Evolutionary conservation across 1,140 invertebrate species (phyloP).

Genomic region (Prorops nasuta): DNA sequence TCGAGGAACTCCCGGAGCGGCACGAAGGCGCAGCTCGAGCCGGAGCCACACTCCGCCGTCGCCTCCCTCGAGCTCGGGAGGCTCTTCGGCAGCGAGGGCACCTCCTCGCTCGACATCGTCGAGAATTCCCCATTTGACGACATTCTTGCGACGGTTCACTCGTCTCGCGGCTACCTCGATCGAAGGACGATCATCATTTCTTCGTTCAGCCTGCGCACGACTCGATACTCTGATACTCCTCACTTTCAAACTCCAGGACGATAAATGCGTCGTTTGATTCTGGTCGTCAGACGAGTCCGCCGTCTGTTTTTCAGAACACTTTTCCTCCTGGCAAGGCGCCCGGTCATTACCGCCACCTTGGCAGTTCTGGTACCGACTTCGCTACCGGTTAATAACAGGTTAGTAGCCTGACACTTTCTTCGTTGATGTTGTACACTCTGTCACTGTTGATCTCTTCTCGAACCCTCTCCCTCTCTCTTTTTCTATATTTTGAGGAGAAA

Average conservation of each 20-base stretch:
- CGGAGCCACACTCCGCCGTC: constrained; percentile 49
- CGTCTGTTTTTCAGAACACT: constrained; percentile 10
- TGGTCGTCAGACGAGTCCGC: not conserved
- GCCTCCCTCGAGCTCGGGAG: constrained; percentile 51
- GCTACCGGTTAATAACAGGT: constrained; percentile 27
- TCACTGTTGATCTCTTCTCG: not conserved
- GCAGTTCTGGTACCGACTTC: constrained; percentile 5
- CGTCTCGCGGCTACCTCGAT: not conserved
- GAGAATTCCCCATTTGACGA: constrained; percentile 54
- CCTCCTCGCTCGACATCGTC: constrained; percentile 52
- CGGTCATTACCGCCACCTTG: constrained; percentile 8
- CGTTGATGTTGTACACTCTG: too few relatives aligned
- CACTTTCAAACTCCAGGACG: not conserved
- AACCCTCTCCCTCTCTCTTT: constrained; percentile 37
- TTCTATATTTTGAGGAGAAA: too few relatives aligned
- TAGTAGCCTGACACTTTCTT: not conserved
- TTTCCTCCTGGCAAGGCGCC: not conserved
- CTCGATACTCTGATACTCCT: not conserved
- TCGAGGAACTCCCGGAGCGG: constrained; percentile 51
- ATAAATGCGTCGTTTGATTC: constrained; percentile 6
- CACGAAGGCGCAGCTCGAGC: constrained; percentile 43
- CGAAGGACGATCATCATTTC: not conserved
- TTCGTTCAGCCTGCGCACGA: too few relatives aligned
- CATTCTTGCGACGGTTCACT: constrained; percentile 33
- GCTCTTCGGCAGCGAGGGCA: constrained; percentile 49